A percentile compares a stretch with the other conserved stretches of the same genome.
phyloP scores from a whole-genome alignment of 2,797 vertebrate genomes.

The Numenius phaeopus region DNA sequence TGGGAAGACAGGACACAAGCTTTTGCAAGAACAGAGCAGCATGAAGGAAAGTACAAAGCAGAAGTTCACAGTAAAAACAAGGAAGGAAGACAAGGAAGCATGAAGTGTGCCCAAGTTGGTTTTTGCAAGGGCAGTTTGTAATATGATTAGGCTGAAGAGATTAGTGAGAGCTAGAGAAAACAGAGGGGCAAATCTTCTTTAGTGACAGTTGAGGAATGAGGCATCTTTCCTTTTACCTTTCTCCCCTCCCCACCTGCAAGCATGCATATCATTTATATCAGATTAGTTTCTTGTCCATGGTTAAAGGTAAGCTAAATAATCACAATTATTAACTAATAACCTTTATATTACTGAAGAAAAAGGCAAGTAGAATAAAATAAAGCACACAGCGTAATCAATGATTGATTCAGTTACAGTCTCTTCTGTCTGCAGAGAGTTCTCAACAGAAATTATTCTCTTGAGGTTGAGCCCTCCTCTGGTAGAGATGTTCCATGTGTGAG shows the following conservation, averaged over 20 bases:
- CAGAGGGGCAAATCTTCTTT: not conserved
- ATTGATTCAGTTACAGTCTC: not conserved
- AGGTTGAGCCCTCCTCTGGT: not conserved
- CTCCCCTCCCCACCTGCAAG: not conserved
- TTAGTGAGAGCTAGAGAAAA: not conserved
- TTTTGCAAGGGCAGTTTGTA: not conserved
- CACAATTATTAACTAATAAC: not conserved
- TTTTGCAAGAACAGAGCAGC: not conserved
- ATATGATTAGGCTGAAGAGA: not conserved
- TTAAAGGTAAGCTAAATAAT: not conserved
- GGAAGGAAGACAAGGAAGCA: not conserved
- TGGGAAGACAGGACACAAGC: not conserved
- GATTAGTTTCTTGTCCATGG: not conserved
- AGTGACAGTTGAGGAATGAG: not conserved
- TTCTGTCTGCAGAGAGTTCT: not conserved
- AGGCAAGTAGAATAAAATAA: not conserved
- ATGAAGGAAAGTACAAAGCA: not conserved
- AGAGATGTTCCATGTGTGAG: not conserved
- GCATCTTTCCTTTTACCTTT: not conserved
- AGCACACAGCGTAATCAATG: rapidly evolving
- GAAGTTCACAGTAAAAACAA: not conserved
- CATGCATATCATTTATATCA: not conserved
- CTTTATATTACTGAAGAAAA: not conserved
- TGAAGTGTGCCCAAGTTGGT: not conserved
- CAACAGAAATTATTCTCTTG: not conserved